phyloP scores from a whole-genome alignment of 1,140 invertebrate species.

The Drosophila lowei region DNA sequence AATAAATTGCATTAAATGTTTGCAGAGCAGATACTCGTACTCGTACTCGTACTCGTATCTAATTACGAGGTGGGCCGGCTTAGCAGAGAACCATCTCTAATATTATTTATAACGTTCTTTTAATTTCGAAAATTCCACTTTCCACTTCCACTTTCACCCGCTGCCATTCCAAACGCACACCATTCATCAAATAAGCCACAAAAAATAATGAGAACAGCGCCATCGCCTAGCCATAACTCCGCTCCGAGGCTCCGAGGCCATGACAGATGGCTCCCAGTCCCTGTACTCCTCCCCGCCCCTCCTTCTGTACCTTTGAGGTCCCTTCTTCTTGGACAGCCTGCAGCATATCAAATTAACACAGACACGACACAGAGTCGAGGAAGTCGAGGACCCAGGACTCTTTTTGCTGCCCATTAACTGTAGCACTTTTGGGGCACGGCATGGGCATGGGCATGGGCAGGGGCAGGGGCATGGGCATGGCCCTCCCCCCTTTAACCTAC shows the following conservation, averaged over 20 bases:
- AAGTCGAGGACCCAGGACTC: slow-evolving; percentile 30
- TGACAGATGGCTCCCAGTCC: slow-evolving; percentile 68
- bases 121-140: no score
- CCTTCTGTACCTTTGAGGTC: slow-evolving; percentile 3
- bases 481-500: slow-evolving; percentile 12
- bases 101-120: no score
- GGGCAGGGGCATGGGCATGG: slow-evolving; percentile 8
- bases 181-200: slow-evolving; percentile 38
- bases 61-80: no score
- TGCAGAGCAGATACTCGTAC: slow-evolving; percentile 34
- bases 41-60: slow-evolving; percentile 8
- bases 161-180: slow-evolving; percentile 13
- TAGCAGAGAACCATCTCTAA: no score
- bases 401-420: slow-evolving; percentile 74
- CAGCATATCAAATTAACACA: slow-evolving; percentile 80
- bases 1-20: slow-evolving; percentile 67
- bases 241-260: slow-evolving; percentile 17
- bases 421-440: slow-evolving; percentile 73
- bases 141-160: no score
- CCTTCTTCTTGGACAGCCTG: slow-evolving; percentile 48
- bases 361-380: slow-evolving; percentile 51
- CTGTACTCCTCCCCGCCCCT: neutral
- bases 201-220: slow-evolving; percentile 21
- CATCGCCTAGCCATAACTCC: slow-evolving; percentile 56
- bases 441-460: slow-evolving; percentile 1